Base-by-base conservation (phyloP, 2,797 vertebrate genomes). In the Iguana delicatissima region DNA sequence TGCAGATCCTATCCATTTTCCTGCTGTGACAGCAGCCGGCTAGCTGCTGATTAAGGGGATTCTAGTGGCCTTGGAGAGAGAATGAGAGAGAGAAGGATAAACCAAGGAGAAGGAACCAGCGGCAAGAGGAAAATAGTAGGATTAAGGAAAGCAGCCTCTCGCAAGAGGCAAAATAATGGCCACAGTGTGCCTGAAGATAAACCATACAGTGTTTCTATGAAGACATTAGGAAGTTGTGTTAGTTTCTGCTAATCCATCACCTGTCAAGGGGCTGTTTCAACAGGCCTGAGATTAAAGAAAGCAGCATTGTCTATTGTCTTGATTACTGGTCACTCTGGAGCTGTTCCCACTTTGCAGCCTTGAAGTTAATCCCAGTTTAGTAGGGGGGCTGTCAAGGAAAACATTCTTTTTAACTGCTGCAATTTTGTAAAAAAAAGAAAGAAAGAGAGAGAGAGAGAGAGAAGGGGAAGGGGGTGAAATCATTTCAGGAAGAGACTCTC, bases 1-100 rank as follows among this genome's bases (percentile, higher is more conserved):
- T 95, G 95, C 95, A 97, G 95, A 96, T 94, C 94, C 95, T 94
- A 97, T 97, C 95, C 95, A 95, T 97, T 96, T 96, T 88, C 93
- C 92, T 85, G 94, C 94, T 97, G 90, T 90, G 95, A 95, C 95
- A 97, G 96, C 96, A 96, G 96, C 96, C 95, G 93, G 93, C 90
- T 86, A 92, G 91, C 92, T 88, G 94, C 89, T 95, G 91, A 93
- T 93, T 93, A 93, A 92, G 87, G 94, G 89, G 92, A 93, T 92
- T 90, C 93, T 87, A 64, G 86, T 90, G 91, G 94, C 93, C 90
- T 95, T 91, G 94, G 82, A 85, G 93, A 90, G 86, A 92, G 92
- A 89, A 76, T 82, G 67, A 86, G 76, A 86, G 57, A 90, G 73
- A 87, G 59, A 87, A 85, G 77, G 88, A 93, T 93, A 92, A 46